These are phyloP conservation scores for Podarcis muralis DNA, from an alignment of 2,113 vertebrate genomes.

Conservation along the genomic window DNA sequence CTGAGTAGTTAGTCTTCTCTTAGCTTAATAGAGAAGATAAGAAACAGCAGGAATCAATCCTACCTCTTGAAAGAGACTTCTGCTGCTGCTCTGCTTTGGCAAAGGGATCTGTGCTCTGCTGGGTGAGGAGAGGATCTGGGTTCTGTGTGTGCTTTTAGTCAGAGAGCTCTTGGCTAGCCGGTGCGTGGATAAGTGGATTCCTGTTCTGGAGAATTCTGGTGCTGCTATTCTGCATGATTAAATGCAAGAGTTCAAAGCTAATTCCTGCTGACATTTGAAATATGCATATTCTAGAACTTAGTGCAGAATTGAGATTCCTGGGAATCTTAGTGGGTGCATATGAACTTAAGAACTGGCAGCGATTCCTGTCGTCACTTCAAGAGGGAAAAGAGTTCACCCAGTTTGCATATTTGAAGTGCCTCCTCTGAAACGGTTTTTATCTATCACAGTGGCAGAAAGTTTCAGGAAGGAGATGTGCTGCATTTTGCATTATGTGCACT, in stretches of 20 bases:
- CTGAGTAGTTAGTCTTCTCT: neutral
- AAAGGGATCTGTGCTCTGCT: too few relatives aligned
- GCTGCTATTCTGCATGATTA: neutral
- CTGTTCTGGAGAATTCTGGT: neutral
- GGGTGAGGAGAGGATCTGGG: neutral
- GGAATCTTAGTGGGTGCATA: neutral
- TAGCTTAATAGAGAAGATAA: neutral
- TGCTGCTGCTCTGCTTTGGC: neutral
- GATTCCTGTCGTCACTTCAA: neutral
- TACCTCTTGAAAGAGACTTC: neutral
- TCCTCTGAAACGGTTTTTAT: neutral
- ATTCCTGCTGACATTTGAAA: neutral
- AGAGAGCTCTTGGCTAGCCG: neutral
- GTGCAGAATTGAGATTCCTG: neutral
- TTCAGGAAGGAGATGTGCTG: neutral
- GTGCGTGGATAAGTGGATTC: neutral
- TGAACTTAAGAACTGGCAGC: neutral
- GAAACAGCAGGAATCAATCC: neutral
- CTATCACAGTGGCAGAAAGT: neutral
- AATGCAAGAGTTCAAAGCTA: neutral
- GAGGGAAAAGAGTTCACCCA: neutral
- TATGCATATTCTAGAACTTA: neutral
- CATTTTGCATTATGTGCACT: neutral
- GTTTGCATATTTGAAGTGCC: neutral
- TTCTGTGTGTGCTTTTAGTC: neutral